Evolutionary conservation across 2,113 vertebrate species (phyloP), one percentile per base, ranked within the genome.

Genomic region (Saccopteryx bilineata): DNA sequence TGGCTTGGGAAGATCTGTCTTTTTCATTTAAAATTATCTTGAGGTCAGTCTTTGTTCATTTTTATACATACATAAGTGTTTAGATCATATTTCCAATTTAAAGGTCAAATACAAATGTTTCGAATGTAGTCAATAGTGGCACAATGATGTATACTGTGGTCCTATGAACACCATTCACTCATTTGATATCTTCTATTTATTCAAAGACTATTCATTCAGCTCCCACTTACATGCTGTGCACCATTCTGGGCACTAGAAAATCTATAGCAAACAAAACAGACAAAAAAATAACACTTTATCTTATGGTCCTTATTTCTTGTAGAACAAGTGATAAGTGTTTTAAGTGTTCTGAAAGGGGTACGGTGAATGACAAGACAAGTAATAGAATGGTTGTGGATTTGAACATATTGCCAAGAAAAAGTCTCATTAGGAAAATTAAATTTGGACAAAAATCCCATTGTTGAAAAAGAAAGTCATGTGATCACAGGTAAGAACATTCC

Each of bases 21-120:
- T 85, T 79, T 89, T 92, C 48, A 13, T 94, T 93, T 92, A 92
- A 78, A 84, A 79, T 88, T 84, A n/a, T 1, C 15, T 76, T 89
- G 39, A 86, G 19, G 31, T 78, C 60, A 75, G 12, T 68, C 58
- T 93, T 63, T 60, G 31, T 33, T 92, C 50, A 78, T 74, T 71
- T 94, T 39, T 39, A 39, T 39, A 39, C 3, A 63, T 66, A 23
- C 3, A 46, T 23, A 66, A 28, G 0, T 86, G 79, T 96, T 1
- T 71, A 68, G 66, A 78, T 85, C 1, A n/a, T 56, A 74, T 48
- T 74, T 91, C 19, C 26, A 80, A 10, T 56, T 95, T 82, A 31
- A 0, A 66, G 4, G 60, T 80, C 7, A 92, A 75, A 87, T 90
- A 23, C 4, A 26, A 52, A 7, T 79, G 50, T 61, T 83, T 79